Evolutionary conservation across 1,140 invertebrate species (phyloP), one percentile per base, ranked within the genome.

Genomic region (Yoshiicerus persimilis): DNA sequence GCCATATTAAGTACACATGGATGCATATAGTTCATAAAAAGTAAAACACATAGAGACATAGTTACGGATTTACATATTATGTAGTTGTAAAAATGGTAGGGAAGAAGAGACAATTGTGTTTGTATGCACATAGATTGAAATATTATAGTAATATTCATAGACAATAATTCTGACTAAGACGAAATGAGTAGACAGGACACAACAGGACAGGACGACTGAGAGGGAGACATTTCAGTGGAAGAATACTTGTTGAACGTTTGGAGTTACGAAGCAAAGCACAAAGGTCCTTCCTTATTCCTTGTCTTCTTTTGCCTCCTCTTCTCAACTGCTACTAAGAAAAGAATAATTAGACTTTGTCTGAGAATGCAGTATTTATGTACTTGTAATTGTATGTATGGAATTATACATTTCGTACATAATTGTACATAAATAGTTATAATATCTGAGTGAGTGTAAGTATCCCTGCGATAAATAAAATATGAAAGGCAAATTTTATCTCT

Each of bases 231-330:
- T 30, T 34, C 27, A 80, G 62, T 16, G 25, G 62, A 10, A 36
- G 75, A 80, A 80, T 80, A 80, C 75, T 80, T 80, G 75, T 80
- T 80, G 75, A 80, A 80, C 75, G 32, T 80, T 80, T 80, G 20
- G 32, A 80, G 20, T 80, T n/a, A 20, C 38, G 3, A 38, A 20
- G 75, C 32, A 38, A 38, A 80, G 75, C 75, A 80, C 75, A 80
- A 80, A 80, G 75, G 75, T 80, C 75, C 75, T 80, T 80, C 75
- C 75, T 80, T 80, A 9, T 80, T 36, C 5, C n/a, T 36, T 75
- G 27, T 27, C 70, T 62, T 23, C 11, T 20, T 66, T 30, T 66
- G 20, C 47, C 47, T 66, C 62, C 25, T 66, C 56, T 20, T 11
- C 20, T 20, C 6, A 9, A 34, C 13, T 6, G 30, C n/a, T 36